Base-by-base conservation (phyloP, 2,888 invertebrate genomes). In the Eurytoma californica region DNA sequence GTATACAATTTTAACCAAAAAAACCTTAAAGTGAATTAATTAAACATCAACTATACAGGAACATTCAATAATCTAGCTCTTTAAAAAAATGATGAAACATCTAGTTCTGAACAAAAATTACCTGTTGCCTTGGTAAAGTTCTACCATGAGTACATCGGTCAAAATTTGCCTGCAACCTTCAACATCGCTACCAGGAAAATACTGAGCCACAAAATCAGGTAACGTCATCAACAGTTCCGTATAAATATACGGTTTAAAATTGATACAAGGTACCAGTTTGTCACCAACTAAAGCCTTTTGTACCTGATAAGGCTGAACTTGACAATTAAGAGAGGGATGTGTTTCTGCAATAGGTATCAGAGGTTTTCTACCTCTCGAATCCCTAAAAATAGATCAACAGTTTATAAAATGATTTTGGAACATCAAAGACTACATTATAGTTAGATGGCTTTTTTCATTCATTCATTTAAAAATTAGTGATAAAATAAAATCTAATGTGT, bases 251-350 rank as follows among this genome's bases (percentile, higher is more conserved):
- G 96, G 95, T 91, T 96, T 96, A 91, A 95, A 94, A 91, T 97
- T 97, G 88, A 97, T 96, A 91, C 96, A 96, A 73, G 95, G 95
- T 84, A 97, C 94, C 93, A 95, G 93, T 86, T 94, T 94, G 86
- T 94, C 95, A 87, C 95, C 95, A 75, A 97, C 94, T 82, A 95
- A 92, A 60, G 95, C 95, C 88, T 95, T 95, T 87, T 96, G 95
- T 66, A 96, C 92, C 92, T 93, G 91, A 51, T 88, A 88, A 70
- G 87, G 87, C 81, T 88, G 89, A 24, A 87, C 87, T 81, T 88
- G 87, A 79, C 88, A 87, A 72, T 92, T 92, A 86, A 93, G 93
- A 88, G 92, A 92, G 81, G 92, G 92, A 58, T 79, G 82, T 87
- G 94, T 92, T 87, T 96, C 96, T 24, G 94, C 92, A 86, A 96